phyloP scores from a whole-genome alignment of 2,888 invertebrate genomes.

The Dinocampus coccinellae region DNA sequence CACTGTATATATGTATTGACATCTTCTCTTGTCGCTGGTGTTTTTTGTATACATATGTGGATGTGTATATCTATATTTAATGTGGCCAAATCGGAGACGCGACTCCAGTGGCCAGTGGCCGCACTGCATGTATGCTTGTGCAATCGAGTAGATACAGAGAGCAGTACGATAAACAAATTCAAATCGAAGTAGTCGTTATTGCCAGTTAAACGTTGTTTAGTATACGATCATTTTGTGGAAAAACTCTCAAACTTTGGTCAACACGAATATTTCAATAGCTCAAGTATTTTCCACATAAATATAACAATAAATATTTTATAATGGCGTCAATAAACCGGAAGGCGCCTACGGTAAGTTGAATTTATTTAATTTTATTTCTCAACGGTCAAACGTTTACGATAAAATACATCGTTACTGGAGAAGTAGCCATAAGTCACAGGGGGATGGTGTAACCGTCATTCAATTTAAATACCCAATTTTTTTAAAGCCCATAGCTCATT shows the following conservation, averaged over 20 bases:
- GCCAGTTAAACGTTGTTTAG: constrained; percentile 48
- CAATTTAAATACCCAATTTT: constrained; percentile 58
- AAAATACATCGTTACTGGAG: constrained; percentile 31
- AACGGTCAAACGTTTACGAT: constrained; percentile 16
- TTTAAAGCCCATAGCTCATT: constrained; percentile 6
- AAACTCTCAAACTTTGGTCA: constrained; percentile 8
- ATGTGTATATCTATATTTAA: no score
- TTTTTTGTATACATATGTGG: no score
- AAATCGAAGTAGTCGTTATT: constrained; percentile 60
- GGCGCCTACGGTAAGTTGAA: constrained; percentile 54
- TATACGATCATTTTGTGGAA: constrained; percentile 36
- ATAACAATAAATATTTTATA: constrained; percentile 37
- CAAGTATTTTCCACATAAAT: constrained; percentile 28
- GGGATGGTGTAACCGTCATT: constrained; percentile 50
- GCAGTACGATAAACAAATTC: constrained; percentile 60
- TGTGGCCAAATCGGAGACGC: no score
- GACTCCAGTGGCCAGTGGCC: no score
- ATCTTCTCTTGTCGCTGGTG: no score
- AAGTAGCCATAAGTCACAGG: constrained; percentile 36
- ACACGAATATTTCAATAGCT: constrained; percentile 32
- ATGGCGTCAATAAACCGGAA: constrained; percentile 63
- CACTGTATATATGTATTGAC: no score
- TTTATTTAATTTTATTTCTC: not conserved
- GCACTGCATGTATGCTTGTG: no score
- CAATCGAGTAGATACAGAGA: constrained; percentile 12